Evolutionary conservation across 2,888 invertebrate genomes (phyloP).

Genomic region (Muscina levida): DNA sequence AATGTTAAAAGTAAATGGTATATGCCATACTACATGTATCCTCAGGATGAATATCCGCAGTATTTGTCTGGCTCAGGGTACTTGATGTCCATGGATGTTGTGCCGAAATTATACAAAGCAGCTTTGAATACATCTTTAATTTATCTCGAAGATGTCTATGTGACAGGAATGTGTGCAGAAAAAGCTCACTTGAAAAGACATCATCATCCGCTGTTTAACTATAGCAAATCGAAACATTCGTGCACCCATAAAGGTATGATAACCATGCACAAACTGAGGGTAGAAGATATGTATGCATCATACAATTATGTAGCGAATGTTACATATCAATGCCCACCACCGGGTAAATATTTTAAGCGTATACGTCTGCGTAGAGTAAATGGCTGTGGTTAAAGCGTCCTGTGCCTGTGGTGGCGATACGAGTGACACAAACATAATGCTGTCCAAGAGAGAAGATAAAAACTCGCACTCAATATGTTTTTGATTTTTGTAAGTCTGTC

Average conservation of each 20-base stretch:
- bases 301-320: slow-evolving; percentile 77
- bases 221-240: slow-evolving; percentile 78
- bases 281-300: slow-evolving; percentile 80
- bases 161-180: slow-evolving; percentile 87
- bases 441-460: slow-evolving; percentile 2
- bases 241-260: slow-evolving; percentile 82
- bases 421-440: neutral
- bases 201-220: slow-evolving; percentile 84
- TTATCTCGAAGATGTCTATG: slow-evolving; percentile 89
- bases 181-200: slow-evolving; percentile 82
- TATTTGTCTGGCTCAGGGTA: slow-evolving; percentile 92
- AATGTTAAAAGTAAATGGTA: slow-evolving; percentile 91
- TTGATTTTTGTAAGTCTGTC: too few species aligned
- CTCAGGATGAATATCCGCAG: slow-evolving; percentile 86
- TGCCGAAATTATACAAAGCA: slow-evolving; percentile 84
- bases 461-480: slow-evolving; percentile 27
- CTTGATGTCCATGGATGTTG: slow-evolving; percentile 86
- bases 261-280: slow-evolving; percentile 82
- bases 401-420: neutral
- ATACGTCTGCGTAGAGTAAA: slow-evolving; percentile 70
- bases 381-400: slow-evolving; percentile 49
- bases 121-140: slow-evolving; percentile 86
- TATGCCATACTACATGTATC: slow-evolving; percentile 89
- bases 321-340: slow-evolving; percentile 75
- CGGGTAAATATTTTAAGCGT: slow-evolving; percentile 75